Base-by-base conservation (phyloP, 1,140 invertebrate species). In the Temnothorax curvispinosus region DNA sequence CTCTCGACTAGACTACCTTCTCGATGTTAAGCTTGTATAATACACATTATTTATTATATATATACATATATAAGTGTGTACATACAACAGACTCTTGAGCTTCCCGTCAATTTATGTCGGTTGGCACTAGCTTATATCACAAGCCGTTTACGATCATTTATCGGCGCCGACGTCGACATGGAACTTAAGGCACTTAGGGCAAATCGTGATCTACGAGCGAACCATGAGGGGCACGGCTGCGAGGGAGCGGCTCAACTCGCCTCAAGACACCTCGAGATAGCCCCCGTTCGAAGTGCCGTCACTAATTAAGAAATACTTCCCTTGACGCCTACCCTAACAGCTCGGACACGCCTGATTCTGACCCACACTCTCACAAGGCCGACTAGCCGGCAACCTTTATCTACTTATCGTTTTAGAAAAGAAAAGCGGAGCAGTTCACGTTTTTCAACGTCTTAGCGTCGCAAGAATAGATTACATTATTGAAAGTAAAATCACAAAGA, bases 251-350 rank as follows among this genome's bases (percentile, higher is more conserved):
- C 86, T 89, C 52, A 52, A 67, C 85, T 82, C 50, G 60, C 35
- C 88, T 84, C 85, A 72, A 81, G 86, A 85, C 74, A 72, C 64
- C 44, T 15, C 62, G 35, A 67, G 65, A 71, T 60, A 87, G 54
- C 18, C 35, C 64, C 67, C 77, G 76, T 88, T 90, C 78, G 78
- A 90, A 85, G 78, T 64, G 77, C 56, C 50, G 82, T 64, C 87
- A 67, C 89, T 91, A 91, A 91, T 91, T 91, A 90, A 91, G 87
- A 91, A 90, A 91, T 91, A 91, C 87, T 81, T 47, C 27, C 82
- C 67, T 81, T 85, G 65, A 90, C 58, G 87, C 77, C 38, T 78
- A 56, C 76, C 81, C 35, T 88, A 81, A 81, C 80, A 60, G 84
- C 58, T 32, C 47, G 4, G 65, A n/a, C 35, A 88, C 82, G 69